Percentiles rank a stretch among this genome's conserved stretches.
phyloP scores from a whole-genome alignment of 2,797 vertebrate genomes.

The Pristis pectinata region DNA sequence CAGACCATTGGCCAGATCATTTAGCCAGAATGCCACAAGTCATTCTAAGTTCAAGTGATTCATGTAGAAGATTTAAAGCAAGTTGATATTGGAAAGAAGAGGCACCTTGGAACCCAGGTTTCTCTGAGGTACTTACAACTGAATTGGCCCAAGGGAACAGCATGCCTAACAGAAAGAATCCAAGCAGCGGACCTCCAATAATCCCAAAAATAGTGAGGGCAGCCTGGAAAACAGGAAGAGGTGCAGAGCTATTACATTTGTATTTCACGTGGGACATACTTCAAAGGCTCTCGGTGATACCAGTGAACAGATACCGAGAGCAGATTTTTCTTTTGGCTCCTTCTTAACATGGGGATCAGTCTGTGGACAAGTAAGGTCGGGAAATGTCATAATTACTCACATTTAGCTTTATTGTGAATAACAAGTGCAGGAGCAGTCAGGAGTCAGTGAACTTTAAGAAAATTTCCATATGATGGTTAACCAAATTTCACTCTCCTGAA shows the following conservation, averaged over 20 bases:
- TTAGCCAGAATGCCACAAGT: no score
- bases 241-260: background rate
- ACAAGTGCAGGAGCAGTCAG: no score
- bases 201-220: conserved; percentile 29
- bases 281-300: background rate
- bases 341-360: no score
- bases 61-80: no score
- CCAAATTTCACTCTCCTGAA: background rate
- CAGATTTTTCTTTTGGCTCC: background rate
- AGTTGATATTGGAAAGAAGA: no score
- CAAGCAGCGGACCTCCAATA: conserved; percentile 11
- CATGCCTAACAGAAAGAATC: conserved; percentile 15
- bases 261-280: background rate
- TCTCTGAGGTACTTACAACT: background rate
- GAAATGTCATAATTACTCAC: no score
- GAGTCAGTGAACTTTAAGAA: background rate
- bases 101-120: background rate
- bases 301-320: background rate
- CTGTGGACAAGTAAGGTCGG: background rate
- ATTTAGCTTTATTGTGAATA: background rate
- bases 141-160: conserved; percentile 15
- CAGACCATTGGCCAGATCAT: no score
- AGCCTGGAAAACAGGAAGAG: conserved; percentile 9
- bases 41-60: no score
- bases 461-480: background rate